These are phyloP conservation scores for Oedothorax gibbosus DNA, from an alignment of 1,140 invertebrate species.

Conservation along the genomic window DNA sequence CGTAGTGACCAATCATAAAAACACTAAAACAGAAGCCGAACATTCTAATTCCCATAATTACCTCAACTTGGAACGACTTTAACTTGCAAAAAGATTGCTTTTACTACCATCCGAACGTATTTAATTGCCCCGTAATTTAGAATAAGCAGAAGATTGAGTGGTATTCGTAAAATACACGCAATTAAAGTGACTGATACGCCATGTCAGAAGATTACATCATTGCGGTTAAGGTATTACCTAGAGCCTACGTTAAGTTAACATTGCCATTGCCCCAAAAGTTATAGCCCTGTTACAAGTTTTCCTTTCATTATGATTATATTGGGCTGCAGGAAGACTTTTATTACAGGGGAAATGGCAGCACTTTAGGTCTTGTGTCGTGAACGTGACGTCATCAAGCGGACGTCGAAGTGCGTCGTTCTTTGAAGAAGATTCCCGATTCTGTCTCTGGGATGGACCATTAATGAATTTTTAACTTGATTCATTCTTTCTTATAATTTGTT, in stretches of 20 bases:
- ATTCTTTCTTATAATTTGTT: background rate
- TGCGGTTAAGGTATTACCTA: background rate
- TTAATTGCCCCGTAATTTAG: no score
- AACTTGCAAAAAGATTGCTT: no score
- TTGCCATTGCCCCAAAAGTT: conserved; percentile 18
- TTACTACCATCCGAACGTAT: no score
- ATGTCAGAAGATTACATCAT: conserved; percentile 7
- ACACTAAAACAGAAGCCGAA: no score
- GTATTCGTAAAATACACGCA: background rate
- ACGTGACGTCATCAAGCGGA: conserved; percentile 44
- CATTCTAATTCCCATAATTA: no score
- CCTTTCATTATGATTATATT: conserved; percentile 41
- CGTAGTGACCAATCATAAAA: no score
- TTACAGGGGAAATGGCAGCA: conserved; percentile 37
- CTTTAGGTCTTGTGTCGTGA: background rate
- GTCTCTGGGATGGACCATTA: conserved; percentile 1
- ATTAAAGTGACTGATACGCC: conserved; percentile 38
- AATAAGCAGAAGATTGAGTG: no score
- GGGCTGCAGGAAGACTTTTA: conserved; percentile 9
- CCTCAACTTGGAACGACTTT: no score
- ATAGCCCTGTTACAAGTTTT: conserved; percentile 13
- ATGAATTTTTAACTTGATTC: conserved; percentile 20
- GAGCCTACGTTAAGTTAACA: conserved; percentile 18
- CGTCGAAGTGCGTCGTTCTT: background rate
- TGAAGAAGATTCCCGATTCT: conserved; percentile 8